Percentiles rank a stretch among this genome's conserved stretches.
phyloP scores from a whole-genome alignment of 2,888 invertebrate species.

The Sinelater perroti region DNA sequence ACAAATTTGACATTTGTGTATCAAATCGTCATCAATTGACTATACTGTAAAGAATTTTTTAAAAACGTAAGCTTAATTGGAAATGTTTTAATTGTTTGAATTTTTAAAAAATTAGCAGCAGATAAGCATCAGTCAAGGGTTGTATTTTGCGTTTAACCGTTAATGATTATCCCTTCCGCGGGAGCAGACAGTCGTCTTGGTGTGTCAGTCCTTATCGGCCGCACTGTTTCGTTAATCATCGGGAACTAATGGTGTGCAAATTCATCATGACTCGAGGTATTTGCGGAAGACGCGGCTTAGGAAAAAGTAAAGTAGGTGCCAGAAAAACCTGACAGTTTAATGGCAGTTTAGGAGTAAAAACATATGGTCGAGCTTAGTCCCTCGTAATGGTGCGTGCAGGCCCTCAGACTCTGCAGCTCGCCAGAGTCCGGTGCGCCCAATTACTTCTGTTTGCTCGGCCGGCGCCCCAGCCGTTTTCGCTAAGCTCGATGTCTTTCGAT shows the following conservation, averaged over 20 bases:
- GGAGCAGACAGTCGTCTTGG: constrained; percentile 13
- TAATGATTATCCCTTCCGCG: no score
- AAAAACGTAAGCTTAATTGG: neutral
- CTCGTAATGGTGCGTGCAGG: constrained; percentile 39
- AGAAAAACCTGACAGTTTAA: constrained; percentile 49
- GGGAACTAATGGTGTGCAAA: constrained; percentile 46
- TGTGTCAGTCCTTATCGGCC: constrained; percentile 19
- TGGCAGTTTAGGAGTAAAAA: constrained; percentile 45
- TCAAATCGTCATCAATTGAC: no score
- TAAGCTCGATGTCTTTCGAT: constrained; percentile 41
- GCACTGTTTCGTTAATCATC: constrained; percentile 26
- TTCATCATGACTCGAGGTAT: constrained; percentile 48
- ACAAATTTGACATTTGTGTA: no score
- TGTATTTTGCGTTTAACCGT: neutral
- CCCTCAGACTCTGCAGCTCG: constrained; percentile 34
- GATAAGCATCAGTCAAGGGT: neutral
- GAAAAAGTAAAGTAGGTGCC: constrained; percentile 39
- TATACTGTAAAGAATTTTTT: no score
- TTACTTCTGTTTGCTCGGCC: constrained; percentile 46
- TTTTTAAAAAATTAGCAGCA: neutral
- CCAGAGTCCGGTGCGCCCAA: constrained; percentile 42
- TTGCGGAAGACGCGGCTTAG: constrained; percentile 40
- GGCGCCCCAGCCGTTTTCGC: constrained; percentile 37
- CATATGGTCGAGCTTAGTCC: constrained; percentile 44
- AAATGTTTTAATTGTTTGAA: neutral